Evolutionary conservation across 2,113 vertebrate species (phyloP).

Genomic region (Zapus hudsonius): DNA sequence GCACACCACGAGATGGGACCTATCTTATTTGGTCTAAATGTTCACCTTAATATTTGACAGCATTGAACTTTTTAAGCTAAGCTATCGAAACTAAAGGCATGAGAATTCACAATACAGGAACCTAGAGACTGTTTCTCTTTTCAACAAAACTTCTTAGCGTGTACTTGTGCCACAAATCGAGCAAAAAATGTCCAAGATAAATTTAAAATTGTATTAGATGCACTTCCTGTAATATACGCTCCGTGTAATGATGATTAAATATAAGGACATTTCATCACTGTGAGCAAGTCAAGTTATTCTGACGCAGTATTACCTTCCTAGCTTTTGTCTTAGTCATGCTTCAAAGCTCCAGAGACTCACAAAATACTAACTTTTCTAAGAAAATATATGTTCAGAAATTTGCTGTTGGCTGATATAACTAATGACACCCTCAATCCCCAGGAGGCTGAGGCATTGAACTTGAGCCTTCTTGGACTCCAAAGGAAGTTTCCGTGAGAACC

Average conservation of each 20-base stretch:
- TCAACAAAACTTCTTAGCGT: background rate
- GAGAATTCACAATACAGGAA: background rate
- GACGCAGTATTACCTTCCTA: background rate
- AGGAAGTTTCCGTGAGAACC: background rate
- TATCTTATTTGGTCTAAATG: background rate
- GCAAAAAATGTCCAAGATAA: background rate
- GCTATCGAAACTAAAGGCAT: background rate
- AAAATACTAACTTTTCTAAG: background rate
- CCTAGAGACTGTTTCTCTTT: background rate
- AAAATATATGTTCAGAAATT: background rate
- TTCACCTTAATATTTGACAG: background rate
- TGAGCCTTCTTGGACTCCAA: background rate
- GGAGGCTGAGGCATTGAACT: background rate
- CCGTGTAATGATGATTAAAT: background rate
- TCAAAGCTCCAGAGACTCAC: background rate
- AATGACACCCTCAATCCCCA: background rate
- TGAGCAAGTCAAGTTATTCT: background rate
- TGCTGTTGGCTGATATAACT: background rate
- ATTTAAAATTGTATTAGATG: background rate
- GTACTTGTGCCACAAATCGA: background rate
- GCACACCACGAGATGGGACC: background rate
- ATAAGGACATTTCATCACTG: background rate
- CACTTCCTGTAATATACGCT: background rate
- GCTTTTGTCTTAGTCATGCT: constrained; percentile 8
- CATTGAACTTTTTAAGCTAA: constrained; percentile 11